phyloP scores from a whole-genome alignment of 1,140 invertebrate genomes.

The Drosophila arizonae region DNA sequence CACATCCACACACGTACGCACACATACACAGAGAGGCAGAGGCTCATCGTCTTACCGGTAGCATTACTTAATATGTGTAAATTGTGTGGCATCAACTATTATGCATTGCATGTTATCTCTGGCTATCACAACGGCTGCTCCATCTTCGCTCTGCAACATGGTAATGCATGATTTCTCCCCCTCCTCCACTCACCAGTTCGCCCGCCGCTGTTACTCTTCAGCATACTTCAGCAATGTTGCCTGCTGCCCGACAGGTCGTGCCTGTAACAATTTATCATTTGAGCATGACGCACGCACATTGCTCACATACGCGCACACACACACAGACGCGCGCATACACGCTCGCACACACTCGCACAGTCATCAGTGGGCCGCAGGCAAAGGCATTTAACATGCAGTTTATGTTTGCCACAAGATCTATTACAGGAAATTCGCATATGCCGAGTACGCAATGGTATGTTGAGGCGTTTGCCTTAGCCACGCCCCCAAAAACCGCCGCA shows the following conservation, averaged over 20 bases:
- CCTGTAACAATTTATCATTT: conserved; percentile 76
- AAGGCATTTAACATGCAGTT: conserved; percentile 80
- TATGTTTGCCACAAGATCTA: conserved; percentile 80
- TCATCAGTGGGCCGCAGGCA: conserved; percentile 60
- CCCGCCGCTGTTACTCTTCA: not conserved
- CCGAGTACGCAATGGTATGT: conserved; percentile 67
- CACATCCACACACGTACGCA: not conserved
- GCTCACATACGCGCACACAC: conserved; percentile 23
- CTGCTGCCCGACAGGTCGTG: conserved; percentile 43
- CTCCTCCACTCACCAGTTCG: no score
- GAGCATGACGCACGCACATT: conserved; percentile 74
- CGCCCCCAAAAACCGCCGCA: conserved; percentile 27
- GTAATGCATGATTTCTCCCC: conserved; percentile 3
- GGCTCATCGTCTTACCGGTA: conserved; percentile 48
- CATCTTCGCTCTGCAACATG: conserved; percentile 28
- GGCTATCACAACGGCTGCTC: conserved; percentile 53
- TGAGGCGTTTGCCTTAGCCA: conserved; percentile 45
- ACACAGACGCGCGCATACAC: conserved; percentile 10
- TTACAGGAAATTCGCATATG: conserved; percentile 76
- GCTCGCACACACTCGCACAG: conserved; percentile 50
- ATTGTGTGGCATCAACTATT: conserved; percentile 81
- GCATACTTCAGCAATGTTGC: conserved; percentile 29
- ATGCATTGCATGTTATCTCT: conserved; percentile 77
- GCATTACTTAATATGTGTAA: conserved; percentile 80
- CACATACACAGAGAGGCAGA: conserved; percentile 6